Conservation (phyloP, 2,113 vertebrate genomes). For the Recurvirostra avosetta region DNA sequence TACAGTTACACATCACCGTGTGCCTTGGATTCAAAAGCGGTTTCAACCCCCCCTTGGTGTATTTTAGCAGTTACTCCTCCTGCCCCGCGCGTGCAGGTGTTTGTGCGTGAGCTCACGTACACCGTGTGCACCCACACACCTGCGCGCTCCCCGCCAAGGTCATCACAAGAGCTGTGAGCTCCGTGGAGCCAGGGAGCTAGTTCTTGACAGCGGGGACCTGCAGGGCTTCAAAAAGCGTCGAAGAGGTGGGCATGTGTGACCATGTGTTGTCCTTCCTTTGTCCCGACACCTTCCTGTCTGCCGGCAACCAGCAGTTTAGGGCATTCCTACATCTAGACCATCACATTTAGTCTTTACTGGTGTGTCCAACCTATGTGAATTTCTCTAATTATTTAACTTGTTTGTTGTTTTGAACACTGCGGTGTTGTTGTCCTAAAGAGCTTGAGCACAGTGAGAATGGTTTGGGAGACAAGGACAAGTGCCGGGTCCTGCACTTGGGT, state of each 20-base stretch:
- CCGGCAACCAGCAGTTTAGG: background rate
- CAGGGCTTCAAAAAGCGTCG: background rate
- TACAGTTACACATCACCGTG: background rate
- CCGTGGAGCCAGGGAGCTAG: no score
- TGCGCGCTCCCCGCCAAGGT: background rate
- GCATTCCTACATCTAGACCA: no score
- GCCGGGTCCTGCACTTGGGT: no score
- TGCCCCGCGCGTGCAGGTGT: background rate
- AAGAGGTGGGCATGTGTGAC: background rate
- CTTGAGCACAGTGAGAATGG: no score
- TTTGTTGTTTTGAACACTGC: no score
- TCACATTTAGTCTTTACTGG: no score
- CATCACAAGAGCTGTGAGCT: background rate
- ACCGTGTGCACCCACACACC: accelerated
- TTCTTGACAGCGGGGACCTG: background rate
- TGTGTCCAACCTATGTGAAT: no score
- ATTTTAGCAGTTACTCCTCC: background rate
- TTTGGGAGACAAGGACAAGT: no score
- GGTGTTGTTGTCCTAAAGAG: no score
- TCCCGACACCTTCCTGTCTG: background rate
- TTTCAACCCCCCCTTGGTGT: background rate
- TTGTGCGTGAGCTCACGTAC: background rate
- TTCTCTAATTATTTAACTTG: no score
- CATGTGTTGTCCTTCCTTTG: no score
- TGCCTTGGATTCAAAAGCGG: background rate